A percentile compares a stretch with the other conserved stretches of the same genome.
phyloP scores from a whole-genome alignment of 1,140 invertebrate species.

The Plectrocnemia conspersa region DNA sequence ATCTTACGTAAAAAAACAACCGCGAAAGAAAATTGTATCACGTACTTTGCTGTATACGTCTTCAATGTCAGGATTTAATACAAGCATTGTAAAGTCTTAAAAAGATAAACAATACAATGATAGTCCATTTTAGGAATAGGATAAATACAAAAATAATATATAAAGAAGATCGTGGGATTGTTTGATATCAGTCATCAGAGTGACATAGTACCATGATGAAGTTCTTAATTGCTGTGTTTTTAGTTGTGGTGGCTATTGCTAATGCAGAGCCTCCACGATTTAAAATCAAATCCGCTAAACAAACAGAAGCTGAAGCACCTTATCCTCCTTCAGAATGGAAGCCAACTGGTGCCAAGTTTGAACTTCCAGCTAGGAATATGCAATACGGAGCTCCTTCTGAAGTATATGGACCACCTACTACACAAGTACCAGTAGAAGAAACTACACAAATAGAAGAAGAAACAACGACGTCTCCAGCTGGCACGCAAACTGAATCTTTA shows the following conservation, averaged over 20 bases:
- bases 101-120: no score
- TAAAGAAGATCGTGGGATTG: neutral
- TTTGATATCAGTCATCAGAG: neutral
- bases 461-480: neutral
- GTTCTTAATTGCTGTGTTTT: neutral
- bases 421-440: neutral
- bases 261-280: slow-evolving; percentile 13
- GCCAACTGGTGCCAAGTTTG: slow-evolving; percentile 41
- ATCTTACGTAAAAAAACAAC: no score
- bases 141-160: slow-evolving; percentile 2
- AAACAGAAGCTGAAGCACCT: slow-evolving; percentile 35
- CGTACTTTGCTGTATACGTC: no score
- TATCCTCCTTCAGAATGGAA: slow-evolving; percentile 46
- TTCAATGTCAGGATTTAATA: no score
- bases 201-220: slow-evolving; percentile 1
- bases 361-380: slow-evolving; percentile 39
- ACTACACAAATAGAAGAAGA: slow-evolving; percentile 16
- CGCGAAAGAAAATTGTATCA: no score
- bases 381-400: slow-evolving; percentile 16
- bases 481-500: neutral
- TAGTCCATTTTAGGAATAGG: slow-evolving; percentile 6
- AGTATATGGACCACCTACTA: neutral
- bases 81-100: no score
- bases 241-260: neutral
- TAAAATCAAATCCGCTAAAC: neutral